Percentiles rank a stretch among this genome's conserved stretches.
Evolutionary conservation across 2,113 vertebrate species (phyloP).

Genomic region (Barbus barbus): DNA sequence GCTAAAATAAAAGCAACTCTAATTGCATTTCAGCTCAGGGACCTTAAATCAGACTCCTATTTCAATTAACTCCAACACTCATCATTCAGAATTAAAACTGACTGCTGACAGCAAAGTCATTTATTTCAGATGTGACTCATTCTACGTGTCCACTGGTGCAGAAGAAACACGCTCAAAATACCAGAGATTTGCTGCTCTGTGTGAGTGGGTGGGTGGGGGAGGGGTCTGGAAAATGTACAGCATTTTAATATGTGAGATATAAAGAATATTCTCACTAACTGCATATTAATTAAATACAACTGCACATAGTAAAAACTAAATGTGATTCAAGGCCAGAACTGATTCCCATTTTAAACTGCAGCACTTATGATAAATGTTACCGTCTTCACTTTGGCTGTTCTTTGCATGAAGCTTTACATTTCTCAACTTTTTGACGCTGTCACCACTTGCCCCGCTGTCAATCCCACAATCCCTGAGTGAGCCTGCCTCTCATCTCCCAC

Average conservation of each 20-base stretch:
- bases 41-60: slow-evolving; percentile 18
- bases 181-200: not conserved
- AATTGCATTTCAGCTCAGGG: slow-evolving; percentile 20
- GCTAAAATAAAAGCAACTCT: slow-evolving; percentile 32
- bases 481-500: not conserved
- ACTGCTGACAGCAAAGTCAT: slow-evolving; percentile 31
- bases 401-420: not conserved
- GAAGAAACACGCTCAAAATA: slow-evolving; percentile 9
- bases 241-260: too few species aligned
- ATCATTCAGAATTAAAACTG: slow-evolving; percentile 30
- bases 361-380: not conserved
- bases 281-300: not conserved
- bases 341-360: not conserved
- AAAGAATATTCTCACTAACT: not conserved
- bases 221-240: not conserved
- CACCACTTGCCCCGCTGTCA: not conserved
- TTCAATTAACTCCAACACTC: slow-evolving; percentile 32
- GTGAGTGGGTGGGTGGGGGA: too few species aligned
- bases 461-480: not conserved
- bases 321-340: not conserved
- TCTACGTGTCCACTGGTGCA: slow-evolving; percentile 6
- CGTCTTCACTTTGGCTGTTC: not conserved
- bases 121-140: slow-evolving; percentile 25
- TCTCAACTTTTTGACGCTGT: not conserved
- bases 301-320: not conserved